Percentiles rank a stretch among this genome's conserved stretches.
These are phyloP conservation scores for Peromyscus nudipes DNA, from an alignment of 2,797 vertebrate species.

Conservation along the genomic window DNA sequence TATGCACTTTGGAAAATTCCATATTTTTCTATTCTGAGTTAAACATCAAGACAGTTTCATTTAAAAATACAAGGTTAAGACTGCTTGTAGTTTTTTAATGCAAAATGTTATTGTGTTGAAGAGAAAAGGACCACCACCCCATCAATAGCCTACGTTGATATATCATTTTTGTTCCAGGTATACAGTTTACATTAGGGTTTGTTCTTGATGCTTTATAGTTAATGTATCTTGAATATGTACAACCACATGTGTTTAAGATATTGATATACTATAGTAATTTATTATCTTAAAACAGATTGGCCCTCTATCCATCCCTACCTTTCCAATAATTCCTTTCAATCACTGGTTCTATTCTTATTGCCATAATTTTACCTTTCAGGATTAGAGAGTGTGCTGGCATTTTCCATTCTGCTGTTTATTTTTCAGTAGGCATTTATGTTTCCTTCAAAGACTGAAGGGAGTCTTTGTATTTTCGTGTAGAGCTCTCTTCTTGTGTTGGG, in stretches of 20 bases:
- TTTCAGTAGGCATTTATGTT: neutral
- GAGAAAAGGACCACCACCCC: neutral
- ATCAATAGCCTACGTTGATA: neutral
- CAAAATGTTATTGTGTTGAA: neutral
- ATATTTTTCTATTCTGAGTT: neutral
- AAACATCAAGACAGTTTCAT: neutral
- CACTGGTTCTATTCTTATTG: neutral
- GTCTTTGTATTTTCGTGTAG: too few species aligned
- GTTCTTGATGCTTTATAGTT: neutral
- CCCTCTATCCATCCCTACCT: fast-evolving
- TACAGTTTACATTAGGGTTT: neutral
- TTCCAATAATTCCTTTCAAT: neutral
- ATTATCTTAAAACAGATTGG: neutral
- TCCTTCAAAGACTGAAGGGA: neutral
- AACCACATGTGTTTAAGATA: neutral
- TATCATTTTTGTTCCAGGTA: neutral
- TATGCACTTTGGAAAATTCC: neutral
- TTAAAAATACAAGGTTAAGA: neutral
- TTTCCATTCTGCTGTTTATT: neutral
- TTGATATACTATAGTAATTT: neutral
- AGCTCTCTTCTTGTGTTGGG: neutral
- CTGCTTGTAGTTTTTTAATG: neutral
- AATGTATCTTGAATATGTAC: neutral
- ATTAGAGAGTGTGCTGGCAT: neutral
- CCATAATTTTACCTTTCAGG: neutral